Conservation (phyloP, 2,888 invertebrate genomes). For the Limulus polyphemus region DNA sequence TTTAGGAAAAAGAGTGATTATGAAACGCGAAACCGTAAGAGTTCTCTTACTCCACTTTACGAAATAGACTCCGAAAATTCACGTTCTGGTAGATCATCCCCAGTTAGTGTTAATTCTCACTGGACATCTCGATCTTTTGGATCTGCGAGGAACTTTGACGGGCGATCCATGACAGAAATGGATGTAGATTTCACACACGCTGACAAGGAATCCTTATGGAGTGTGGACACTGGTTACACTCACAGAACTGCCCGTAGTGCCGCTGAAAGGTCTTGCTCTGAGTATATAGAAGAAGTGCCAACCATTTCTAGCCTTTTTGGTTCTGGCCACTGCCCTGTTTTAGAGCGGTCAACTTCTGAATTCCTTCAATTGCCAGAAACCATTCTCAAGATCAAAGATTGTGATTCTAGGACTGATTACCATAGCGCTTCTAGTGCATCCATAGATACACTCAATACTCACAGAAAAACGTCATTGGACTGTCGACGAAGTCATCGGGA, state of each 20-base stretch:
- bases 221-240: slow-evolving; percentile 50
- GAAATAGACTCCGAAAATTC: slow-evolving; percentile 50
- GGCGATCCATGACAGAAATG: slow-evolving; percentile 78
- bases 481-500: too few species aligned
- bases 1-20: slow-evolving; percentile 50
- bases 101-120: too few species aligned
- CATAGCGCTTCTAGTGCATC: too few species aligned
- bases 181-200: slow-evolving; percentile 56
- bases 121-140: slow-evolving; percentile 25
- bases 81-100: slow-evolving; percentile 22
- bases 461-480: too few species aligned
- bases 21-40: slow-evolving; percentile 50
- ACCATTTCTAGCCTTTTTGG: slow-evolving; percentile 9
- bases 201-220: slow-evolving; percentile 40
- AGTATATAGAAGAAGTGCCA: slow-evolving; percentile 24
- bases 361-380: too few species aligned
- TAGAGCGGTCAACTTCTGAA: too few species aligned
- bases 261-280: slow-evolving; percentile 21
- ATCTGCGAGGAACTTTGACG: slow-evolving; percentile 60
- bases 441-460: too few species aligned
- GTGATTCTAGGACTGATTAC: too few species aligned
- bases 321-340: slow-evolving; percentile 1
- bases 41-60: slow-evolving; percentile 71
- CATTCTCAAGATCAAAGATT: too few species aligned
- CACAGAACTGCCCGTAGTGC: slow-evolving; percentile 41